phyloP scores from a whole-genome alignment of 2,113 vertebrate genomes.

The Cebus imitator region DNA sequence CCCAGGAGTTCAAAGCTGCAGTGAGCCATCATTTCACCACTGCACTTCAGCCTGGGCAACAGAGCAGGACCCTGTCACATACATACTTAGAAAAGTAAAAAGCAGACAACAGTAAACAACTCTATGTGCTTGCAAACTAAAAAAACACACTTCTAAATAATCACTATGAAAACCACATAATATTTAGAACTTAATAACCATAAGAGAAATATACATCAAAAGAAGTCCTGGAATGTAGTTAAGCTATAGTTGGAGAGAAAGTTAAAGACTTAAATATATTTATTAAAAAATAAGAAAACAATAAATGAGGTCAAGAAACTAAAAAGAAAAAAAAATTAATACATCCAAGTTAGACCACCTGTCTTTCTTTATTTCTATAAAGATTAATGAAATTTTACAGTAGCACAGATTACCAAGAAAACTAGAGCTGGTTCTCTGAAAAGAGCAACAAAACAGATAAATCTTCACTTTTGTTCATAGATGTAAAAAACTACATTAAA shows the following conservation, averaged over 20 bases:
- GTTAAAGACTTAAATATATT: neutral
- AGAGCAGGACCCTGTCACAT: too few relatives aligned
- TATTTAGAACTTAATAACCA: neutral
- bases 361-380: neutral
- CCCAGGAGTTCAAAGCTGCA: too few relatives aligned
- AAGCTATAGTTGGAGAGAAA: neutral
- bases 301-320: neutral
- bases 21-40: too few relatives aligned
- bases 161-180: slow-evolving; percentile 6
- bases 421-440: too few relatives aligned
- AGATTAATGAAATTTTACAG: neutral
- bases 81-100: neutral
- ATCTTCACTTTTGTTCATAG: neutral
- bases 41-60: too few relatives aligned
- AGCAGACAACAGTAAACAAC: neutral
- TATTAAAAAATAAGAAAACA: neutral
- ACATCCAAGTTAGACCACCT: neutral
- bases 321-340: neutral
- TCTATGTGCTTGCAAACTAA: neutral
- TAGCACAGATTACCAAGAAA: neutral
- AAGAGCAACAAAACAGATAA: too few relatives aligned
- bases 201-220: neutral
- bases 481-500: neutral
- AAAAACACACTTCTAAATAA: slow-evolving; percentile 38
- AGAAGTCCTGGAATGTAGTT: neutral